These are phyloP conservation scores for Hylaeus anthracinus DNA, from an alignment of 1,140 invertebrate species.

Conservation along the genomic window DNA sequence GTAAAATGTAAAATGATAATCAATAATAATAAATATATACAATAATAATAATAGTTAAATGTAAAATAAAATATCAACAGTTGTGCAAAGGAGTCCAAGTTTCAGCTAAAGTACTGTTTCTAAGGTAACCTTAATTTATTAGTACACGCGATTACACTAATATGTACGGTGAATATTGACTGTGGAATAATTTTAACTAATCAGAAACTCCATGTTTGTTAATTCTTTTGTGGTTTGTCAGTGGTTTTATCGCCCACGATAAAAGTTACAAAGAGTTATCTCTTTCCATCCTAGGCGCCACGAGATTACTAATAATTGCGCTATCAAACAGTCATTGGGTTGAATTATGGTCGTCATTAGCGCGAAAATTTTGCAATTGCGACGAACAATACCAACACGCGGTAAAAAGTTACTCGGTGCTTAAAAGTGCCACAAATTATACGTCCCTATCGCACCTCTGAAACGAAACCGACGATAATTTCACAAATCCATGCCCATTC, in stretches of 20 bases:
- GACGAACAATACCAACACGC: neutral
- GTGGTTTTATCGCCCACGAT: neutral
- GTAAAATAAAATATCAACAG: too few relatives aligned
- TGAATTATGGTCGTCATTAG: conserved; percentile 10
- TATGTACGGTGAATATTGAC: too few relatives aligned
- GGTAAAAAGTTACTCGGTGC: neutral
- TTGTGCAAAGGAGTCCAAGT: too few relatives aligned
- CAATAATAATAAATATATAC: too few relatives aligned
- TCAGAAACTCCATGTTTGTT: too few relatives aligned
- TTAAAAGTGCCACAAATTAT: conserved; percentile 25
- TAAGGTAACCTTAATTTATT: too few relatives aligned
- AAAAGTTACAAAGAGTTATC: neutral
- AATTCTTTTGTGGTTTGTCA: too few relatives aligned
- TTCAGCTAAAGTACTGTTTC: too few relatives aligned
- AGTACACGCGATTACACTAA: too few relatives aligned
- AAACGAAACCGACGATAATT: conserved; percentile 6
- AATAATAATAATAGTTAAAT: too few relatives aligned
- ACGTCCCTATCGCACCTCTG: conserved; percentile 14
- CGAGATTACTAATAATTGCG: conserved; percentile 25
- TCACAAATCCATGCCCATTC: conserved; percentile 18
- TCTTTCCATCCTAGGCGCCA: neutral
- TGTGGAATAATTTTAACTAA: too few relatives aligned
- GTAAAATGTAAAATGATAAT: too few relatives aligned
- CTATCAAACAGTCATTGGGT: conserved; percentile 24
- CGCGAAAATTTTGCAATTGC: conserved; percentile 20